Base-by-base conservation (phyloP, 2,888 invertebrate genomes). In the Salticus scenicus region DNA sequence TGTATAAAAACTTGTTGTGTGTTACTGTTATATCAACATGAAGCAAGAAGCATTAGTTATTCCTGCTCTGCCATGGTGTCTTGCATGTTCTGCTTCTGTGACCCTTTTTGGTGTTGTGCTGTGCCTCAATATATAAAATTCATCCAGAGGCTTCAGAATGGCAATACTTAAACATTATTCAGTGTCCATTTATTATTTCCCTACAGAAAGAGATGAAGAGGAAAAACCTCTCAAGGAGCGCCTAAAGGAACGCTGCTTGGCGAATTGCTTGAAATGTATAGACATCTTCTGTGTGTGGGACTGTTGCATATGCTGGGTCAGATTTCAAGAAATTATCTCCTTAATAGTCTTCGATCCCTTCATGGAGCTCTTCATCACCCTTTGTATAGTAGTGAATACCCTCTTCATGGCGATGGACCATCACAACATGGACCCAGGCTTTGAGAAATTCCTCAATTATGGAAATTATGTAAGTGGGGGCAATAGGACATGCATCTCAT, bases 361-460 rank as follows among this genome's bases (percentile, higher is more conserved):
- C 92, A 97, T 98, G 89, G 99, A 99, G 92, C 93, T 99, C 89
- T 98, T 98, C 93, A 98, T 99, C 91, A 99, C 98, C 41, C 94
- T 99, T 86, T 98, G 98, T 92, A 99, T 99, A 92, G 96, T 98
- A 88, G 97, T 98, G 90, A 99, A 99, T 92, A 99, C 98, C 12
- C 93, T 97, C 89, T 98, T 98, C 93, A 98, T 98, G 98, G 98
- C 98, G 28, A 93, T 98, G 91, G 98, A 98, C 92, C 97, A 98
- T 90, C 96, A 98, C 92, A 96, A 96, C 89, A 98, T 98, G 97
- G 94, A 96, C 91, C 94, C 93, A 90, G 95, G 95, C 90, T 94
- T 98, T 94, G 96, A 95, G 85, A 94, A 93, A 89, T 95, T 96
- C 71, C 94, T 98, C 88, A 96, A 96, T 92, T 95, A 95, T 91